Percentiles rank a stretch among this genome's conserved stretches.
Conservation (phyloP, 1,140 invertebrate genomes). For the Matsumurasca onukii region DNA sequence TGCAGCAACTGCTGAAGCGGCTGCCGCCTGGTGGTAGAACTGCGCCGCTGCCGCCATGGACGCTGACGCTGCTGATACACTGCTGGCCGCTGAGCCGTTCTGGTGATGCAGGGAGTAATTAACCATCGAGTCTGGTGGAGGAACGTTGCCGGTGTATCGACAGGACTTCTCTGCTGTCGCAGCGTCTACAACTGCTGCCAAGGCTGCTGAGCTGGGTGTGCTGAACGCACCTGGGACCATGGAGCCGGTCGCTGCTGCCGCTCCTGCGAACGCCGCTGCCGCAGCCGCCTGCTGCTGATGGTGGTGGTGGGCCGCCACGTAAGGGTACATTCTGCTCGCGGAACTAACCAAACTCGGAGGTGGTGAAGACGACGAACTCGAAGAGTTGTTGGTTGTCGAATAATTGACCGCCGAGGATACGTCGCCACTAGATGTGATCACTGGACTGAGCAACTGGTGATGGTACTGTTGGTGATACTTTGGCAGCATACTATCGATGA, state of each 20-base stretch:
- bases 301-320: constrained; percentile 68
- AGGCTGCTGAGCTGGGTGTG: constrained; percentile 54
- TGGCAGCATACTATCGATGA: constrained; percentile 95
- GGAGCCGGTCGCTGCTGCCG: constrained; percentile 60
- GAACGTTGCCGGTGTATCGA: constrained; percentile 68
- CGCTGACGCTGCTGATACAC: constrained; percentile 63
- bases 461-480: constrained; percentile 86
- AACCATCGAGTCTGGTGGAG: constrained; percentile 72
- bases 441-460: constrained; percentile 58
- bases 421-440: constrained; percentile 49
- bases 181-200: constrained; percentile 61
- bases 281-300: constrained; percentile 69
- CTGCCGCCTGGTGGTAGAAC: constrained; percentile 85
- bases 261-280: constrained; percentile 61
- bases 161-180: constrained; percentile 70
- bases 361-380: constrained; percentile 53
- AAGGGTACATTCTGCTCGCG: constrained; percentile 63
- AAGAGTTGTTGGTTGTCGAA: constrained; percentile 48
- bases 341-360: constrained; percentile 52
- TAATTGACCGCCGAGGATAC: constrained; percentile 52
- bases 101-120: constrained; percentile 74
- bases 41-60: constrained; percentile 78
- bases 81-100: constrained; percentile 62
- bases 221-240: constrained; percentile 64
- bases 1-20: constrained; percentile 62